Evolutionary conservation across 2,888 invertebrate species (phyloP).

Genomic region (Bembecia ichneumoniformis): DNA sequence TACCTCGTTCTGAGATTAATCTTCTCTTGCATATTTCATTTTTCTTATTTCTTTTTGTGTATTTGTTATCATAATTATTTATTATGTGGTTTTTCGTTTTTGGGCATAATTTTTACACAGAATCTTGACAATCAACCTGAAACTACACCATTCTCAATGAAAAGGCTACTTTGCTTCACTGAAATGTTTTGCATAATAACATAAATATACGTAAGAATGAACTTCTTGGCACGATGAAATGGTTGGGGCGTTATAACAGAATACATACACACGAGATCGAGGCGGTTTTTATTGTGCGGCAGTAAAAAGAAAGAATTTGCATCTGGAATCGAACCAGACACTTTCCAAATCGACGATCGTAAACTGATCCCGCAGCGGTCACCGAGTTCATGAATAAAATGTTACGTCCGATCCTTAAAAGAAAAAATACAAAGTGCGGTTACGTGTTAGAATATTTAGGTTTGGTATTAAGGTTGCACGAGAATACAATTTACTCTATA

Average conservation of each 20-base stretch:
- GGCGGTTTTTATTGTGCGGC: conserved; percentile 45
- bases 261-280: conserved; percentile 31
- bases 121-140: too few relatives aligned
- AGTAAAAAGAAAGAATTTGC: conserved; percentile 53
- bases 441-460: conserved; percentile 25
- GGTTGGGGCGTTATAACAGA: conserved; percentile 17
- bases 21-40: too few relatives aligned
- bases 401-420: conserved; percentile 11
- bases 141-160: background rate
- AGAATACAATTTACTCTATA: too few relatives aligned
- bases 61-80: too few relatives aligned
- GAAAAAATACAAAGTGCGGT: conserved; percentile 16
- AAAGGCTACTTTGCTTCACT: background rate
- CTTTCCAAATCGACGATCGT: conserved; percentile 56
- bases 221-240: conserved; percentile 26
- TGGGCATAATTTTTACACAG: too few relatives aligned
- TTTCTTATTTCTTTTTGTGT: too few relatives aligned
- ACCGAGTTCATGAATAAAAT: conserved; percentile 52
- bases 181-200: too few relatives aligned
- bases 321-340: conserved; percentile 51
- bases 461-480: conserved; percentile 1
- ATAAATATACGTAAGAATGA: conserved; percentile 17
- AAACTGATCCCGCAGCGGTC: conserved; percentile 49
- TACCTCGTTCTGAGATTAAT: too few relatives aligned
- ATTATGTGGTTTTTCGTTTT: too few relatives aligned